A percentile compares a stretch with the other conserved stretches of the same genome.
These are phyloP conservation scores for Mesembrinibis cayennensis DNA, from an alignment of 2,113 vertebrate genomes.

Conservation along the genomic window DNA sequence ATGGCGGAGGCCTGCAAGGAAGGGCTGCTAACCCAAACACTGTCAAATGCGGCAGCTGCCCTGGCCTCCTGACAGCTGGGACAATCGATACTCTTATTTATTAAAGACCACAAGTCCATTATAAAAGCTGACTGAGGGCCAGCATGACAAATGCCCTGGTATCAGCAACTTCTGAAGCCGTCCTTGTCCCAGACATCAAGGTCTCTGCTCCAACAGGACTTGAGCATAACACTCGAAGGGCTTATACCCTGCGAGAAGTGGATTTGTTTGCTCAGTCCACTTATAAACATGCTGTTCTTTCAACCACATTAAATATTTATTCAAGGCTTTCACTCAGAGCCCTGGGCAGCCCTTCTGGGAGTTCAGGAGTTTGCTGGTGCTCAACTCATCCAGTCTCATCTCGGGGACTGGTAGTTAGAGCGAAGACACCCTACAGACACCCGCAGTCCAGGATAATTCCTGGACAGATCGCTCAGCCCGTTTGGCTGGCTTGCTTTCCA, in stretches of 20 bases:
- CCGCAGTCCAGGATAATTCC: neutral
- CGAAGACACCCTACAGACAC: neutral
- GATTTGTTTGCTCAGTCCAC: conserved; percentile 12
- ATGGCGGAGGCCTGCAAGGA: neutral
- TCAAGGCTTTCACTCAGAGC: neutral
- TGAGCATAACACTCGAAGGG: neutral
- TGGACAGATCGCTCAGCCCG: neutral
- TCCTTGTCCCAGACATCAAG: conserved; percentile 23
- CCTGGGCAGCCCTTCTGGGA: neutral
- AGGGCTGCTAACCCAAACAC: conserved; percentile 46
- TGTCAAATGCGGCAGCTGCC: conserved; percentile 10
- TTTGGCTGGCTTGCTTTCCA: neutral
- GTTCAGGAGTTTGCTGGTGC: neutral
- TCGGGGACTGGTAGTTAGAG: neutral
- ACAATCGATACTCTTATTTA: neutral
- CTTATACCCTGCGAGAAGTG: neutral
- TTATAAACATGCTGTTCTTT: neutral
- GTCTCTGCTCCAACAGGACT: conserved; percentile 8
- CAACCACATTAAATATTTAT: neutral
- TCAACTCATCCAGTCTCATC: neutral
- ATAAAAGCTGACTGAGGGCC: conserved; percentile 20
- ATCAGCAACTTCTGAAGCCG: neutral
- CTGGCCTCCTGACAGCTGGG: conserved; percentile 34
- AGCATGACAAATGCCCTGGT: neutral
- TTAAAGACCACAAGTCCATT: conserved; percentile 31